These are phyloP conservation scores for Myrmecophaga tridactyla DNA, from an alignment of 2,113 vertebrate genomes.

Conservation along the genomic window DNA sequence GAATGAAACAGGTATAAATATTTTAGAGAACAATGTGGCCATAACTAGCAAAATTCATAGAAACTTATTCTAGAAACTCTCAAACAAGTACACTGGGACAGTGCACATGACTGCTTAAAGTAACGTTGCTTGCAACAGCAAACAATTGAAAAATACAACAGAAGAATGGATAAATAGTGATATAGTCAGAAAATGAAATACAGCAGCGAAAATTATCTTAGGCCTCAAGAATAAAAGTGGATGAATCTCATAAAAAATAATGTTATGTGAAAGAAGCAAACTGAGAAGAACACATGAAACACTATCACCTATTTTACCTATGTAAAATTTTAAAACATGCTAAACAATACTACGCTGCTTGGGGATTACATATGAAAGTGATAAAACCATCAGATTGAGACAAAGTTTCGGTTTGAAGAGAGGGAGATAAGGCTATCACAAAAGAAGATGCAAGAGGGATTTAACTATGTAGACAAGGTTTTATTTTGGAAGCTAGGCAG, in stretches of 20 bases:
- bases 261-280: background rate
- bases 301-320: background rate
- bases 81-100: background rate
- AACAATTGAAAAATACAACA: background rate
- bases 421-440: background rate
- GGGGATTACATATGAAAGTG: fast-evolving
- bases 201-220: background rate
- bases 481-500: background rate
- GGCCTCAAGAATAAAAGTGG: background rate
- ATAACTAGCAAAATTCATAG: background rate
- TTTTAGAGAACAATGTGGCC: background rate
- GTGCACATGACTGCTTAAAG: background rate
- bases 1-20: background rate
- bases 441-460: background rate
- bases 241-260: background rate
- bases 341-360: background rate
- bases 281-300: background rate
- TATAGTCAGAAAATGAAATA: background rate
- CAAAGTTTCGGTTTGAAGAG: background rate
- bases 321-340: background rate
- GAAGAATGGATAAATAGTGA: background rate
- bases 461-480: background rate
- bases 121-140: fast-evolving
- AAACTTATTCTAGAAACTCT: slow-evolving; percentile 6
- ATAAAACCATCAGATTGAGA: background rate